Evolutionary conservation across 1,140 invertebrate species (phyloP), one percentile per base, ranked within the genome.

Genomic region (Drosophila gunungcola): DNA sequence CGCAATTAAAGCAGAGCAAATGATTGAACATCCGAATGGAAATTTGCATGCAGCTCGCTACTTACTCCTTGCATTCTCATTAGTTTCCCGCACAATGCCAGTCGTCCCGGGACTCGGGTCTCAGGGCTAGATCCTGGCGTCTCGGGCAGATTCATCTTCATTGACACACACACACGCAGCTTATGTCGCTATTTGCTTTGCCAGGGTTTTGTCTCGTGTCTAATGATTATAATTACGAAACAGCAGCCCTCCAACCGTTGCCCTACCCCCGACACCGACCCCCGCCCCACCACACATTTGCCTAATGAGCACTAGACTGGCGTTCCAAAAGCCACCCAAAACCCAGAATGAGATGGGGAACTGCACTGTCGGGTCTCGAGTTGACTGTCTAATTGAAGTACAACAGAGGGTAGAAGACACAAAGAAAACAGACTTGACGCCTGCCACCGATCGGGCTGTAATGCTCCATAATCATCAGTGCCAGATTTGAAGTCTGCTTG

Each of bases 141-240:
- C 49, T 55, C 25, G 25, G 32, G 32, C 67, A 60, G 46, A 76
- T 76, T 77, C 62, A 60, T 65, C 80, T 72, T 58, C 72, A 67
- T 75, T 75, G 70, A 73, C 80, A 76, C 80, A 80, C 52, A 83
- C 46, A 45, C 52, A 43, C 63, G n/a, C n/a, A 54, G 38, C 67
- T 62, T 79, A 83, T 83, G 80, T 79, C 69, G 74, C 80, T 72
- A 69, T 84, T 83, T 84, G 80, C 80, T 70, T 73, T 75, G 80
- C 51, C 64, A 63, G 39, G 45, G 51, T 62, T 67, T 58, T 58
- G 72, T 72, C 72, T 75, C 56, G 56, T 60, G 48, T 83, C 77
- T 83, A 83, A 83, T 83, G 80, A 83, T 79, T 60, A 84, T 83
- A 83, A 83, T 83, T 83, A 83, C 75, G 67, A 73, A 60, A 73